Percentiles rank a stretch among this genome's conserved stretches.
These are phyloP conservation scores for Phainopepla nitens DNA, from an alignment of 2,113 vertebrate genomes.

Conservation along the genomic window DNA sequence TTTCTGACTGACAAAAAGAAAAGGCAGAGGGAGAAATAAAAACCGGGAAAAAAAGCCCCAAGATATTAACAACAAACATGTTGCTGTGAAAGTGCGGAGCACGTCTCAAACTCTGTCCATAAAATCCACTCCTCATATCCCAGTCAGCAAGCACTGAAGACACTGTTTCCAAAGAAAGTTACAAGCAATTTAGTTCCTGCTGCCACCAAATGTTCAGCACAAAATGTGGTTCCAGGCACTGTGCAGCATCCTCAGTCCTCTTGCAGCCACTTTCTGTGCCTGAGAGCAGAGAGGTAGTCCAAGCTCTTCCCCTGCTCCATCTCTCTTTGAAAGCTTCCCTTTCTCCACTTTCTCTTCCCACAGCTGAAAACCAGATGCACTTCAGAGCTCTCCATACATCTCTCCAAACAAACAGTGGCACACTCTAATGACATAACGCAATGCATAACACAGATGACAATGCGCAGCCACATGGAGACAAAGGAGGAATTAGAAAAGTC, in stretches of 20 bases:
- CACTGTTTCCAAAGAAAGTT: neutral
- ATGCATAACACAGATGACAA: neutral
- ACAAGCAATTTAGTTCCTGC: neutral
- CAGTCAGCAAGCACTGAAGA: neutral
- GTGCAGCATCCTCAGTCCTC: neutral
- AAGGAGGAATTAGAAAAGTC: neutral
- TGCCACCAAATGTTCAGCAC: neutral
- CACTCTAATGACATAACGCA: neutral
- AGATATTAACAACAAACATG: neutral
- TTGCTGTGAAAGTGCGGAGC: neutral
- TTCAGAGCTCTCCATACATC: neutral
- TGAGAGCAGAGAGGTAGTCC: rapidly evolving
- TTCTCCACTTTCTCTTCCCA: neutral
- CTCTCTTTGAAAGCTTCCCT: neutral
- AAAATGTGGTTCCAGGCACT: neutral
- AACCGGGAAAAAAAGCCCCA: neutral
- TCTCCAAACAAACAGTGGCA: neutral
- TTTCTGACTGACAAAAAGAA: neutral
- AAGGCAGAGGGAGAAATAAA: neutral
- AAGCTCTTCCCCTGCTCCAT: neutral
- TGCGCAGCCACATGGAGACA: rapidly evolving
- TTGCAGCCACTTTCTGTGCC: neutral
- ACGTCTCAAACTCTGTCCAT: neutral
- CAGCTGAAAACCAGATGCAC: neutral
- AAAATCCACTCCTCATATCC: neutral